Evolutionary conservation across 2,888 invertebrate species (phyloP), one percentile per base, ranked within the genome.

Genomic region (Metallyticus violacea): DNA sequence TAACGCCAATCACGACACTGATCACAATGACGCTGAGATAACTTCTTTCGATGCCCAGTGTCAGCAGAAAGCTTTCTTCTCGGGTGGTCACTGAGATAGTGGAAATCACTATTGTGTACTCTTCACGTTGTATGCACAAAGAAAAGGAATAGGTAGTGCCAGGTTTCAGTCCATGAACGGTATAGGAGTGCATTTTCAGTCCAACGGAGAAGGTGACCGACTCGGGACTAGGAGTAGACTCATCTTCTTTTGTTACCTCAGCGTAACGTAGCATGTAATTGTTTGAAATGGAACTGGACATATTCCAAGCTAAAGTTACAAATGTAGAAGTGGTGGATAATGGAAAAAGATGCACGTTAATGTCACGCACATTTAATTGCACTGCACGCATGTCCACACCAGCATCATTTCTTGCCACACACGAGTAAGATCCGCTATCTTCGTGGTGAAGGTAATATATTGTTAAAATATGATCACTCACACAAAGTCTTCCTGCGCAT

Each of bases 71-170:
- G 77, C 87, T 88, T 25, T 88, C 88, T 26, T 88, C 89, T 40
- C 88, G 87, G 7, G 89, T 89, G 22, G 89, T 89, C 26, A 89
- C 88, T 26, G 85, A 79, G 40, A 88, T 86, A 84, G 90, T 90
- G 62, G 90, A 89, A 78, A 92, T 88, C 26, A 90, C 88, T 77
- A 91, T 89, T 76, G 90, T 89, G 76, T 90, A 88, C 89, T 89
- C 86, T 89, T 90, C 86, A 89, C 90, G 40, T 78, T 91, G 90
- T 29, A 92, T 89, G 79, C 91, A 90, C 40, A 92, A 89, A 87
- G 91, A 91, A 88, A 92, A 90, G 86, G 90, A 90, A 88, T 92
- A 92, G 4, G 89, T 89, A 9, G 90, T 90, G 26, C 89, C 89
- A 6, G 92, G 91, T 86, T 90, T 89, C 22, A 92, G 89, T 29